Evolutionary conservation across 2,888 invertebrate species (phyloP).

Genomic region (Autographa pulchrina): DNA sequence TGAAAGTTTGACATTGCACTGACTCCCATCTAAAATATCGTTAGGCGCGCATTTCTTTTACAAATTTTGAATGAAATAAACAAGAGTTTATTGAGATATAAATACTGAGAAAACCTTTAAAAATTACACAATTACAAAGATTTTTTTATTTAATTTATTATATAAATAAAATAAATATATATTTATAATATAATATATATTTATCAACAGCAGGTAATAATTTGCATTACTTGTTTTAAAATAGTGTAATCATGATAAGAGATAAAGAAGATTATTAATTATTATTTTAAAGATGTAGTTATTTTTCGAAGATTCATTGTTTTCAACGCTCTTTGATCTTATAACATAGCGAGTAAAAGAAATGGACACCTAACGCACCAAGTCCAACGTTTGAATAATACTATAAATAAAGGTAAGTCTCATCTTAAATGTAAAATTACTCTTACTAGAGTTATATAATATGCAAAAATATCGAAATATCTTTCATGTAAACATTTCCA

Average conservation of each 20-base stretch:
- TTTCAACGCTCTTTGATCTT: neutral
- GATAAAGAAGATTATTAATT: too few species aligned
- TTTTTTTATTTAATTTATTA: too few species aligned
- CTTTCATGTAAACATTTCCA: slow-evolving; percentile 38
- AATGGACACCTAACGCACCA: slow-evolving; percentile 3
- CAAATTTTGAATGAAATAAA: neutral
- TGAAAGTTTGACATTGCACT: slow-evolving; percentile 56
- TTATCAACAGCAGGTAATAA: too few species aligned
- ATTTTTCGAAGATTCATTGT: too few species aligned
- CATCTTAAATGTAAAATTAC: slow-evolving; percentile 25
- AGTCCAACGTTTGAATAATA: slow-evolving; percentile 31
- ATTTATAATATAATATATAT: too few species aligned
- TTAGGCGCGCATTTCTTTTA: slow-evolving; percentile 13
- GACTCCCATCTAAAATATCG: slow-evolving; percentile 31
- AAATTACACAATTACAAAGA: too few species aligned
- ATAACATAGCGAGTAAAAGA: slow-evolving; percentile 10
- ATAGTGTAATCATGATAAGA: too few species aligned
- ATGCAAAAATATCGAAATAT: slow-evolving; percentile 34
- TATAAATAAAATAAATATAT: too few species aligned
- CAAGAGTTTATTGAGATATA: too few species aligned
- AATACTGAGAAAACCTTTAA: too few species aligned
- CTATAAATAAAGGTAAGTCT: slow-evolving; percentile 34
- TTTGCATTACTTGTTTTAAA: too few species aligned
- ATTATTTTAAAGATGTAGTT: too few species aligned
- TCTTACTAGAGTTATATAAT: slow-evolving; percentile 34